Conservation (phyloP, 2,888 invertebrate genomes). For the Holacanthella duospinosa region DNA sequence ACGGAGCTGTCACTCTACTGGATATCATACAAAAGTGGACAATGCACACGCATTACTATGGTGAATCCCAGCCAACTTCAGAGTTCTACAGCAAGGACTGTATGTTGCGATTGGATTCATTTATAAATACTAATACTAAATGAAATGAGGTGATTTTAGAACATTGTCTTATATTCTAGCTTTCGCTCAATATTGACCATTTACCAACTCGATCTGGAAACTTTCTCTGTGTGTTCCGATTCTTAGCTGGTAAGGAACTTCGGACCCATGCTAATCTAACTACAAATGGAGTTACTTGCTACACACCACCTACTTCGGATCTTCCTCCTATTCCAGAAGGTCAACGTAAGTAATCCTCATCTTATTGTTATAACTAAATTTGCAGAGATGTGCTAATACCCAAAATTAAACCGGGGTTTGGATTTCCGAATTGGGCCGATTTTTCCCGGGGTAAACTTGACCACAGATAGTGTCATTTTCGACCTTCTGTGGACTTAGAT, state of each 20-base stretch:
- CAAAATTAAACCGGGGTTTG: too few relatives aligned
- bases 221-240: slow-evolving; percentile 87
- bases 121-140: background rate
- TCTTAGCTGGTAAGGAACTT: slow-evolving; percentile 68
- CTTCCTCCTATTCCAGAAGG: slow-evolving; percentile 85
- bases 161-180: slow-evolving; percentile 43
- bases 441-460: too few relatives aligned
- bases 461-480: too few relatives aligned
- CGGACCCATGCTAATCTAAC: slow-evolving; percentile 77
- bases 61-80: slow-evolving; percentile 85
- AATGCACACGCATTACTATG: slow-evolving; percentile 87
- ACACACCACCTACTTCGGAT: slow-evolving; percentile 85
- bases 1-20: slow-evolving; percentile 86
- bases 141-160: background rate
- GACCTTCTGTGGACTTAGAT: background rate
- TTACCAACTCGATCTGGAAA: slow-evolving; percentile 81
- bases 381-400: too few relatives aligned
- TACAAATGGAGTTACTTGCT: slow-evolving; percentile 83
- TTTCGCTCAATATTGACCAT: slow-evolving; percentile 89
- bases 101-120: slow-evolving; percentile 40
- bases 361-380: background rate
- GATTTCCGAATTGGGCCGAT: too few relatives aligned
- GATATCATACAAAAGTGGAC: slow-evolving; percentile 93
- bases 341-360: slow-evolving; percentile 53
- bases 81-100: slow-evolving; percentile 80